Base-by-base conservation (phyloP, 2,888 invertebrate species). In the Invenusta paracnida region DNA sequence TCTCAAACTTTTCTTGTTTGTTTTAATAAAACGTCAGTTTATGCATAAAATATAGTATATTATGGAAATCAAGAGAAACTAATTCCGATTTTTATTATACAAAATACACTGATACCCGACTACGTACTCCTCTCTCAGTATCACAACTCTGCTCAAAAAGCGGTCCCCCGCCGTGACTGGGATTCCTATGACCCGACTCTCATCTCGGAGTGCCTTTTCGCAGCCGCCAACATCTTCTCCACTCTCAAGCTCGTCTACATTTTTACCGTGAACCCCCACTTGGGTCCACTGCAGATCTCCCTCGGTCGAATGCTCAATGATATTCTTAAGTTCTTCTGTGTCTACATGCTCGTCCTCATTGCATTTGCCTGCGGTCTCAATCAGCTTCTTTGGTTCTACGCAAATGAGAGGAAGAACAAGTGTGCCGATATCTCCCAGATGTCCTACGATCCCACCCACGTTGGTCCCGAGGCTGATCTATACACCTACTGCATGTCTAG, bases 181-280 rank as follows among this genome's bases (percentile, higher is more conserved):
- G 96, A 98, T 92, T 95, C 97, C 1, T 98, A 96, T 95, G 98
- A 98, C 92, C 98, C 98, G 25, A 98, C 97, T 95, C 93, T 98
- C 89, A 95, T 98, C 30, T 89, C 91, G 0, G 91, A 92, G 87
- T 91, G 91, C 28, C 94, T 98, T 85, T 98, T 98, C 93, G 98
- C 98, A 23, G 97, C 98, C 25, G 98, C 98, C 88, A 99, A 98
- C 93, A 98, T 98, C 92, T 96, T 91, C 93, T 96, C 96, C 91
- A 96, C 96, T 0, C 92, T 97, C 87, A 97, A 97, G 92, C 91
- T 97, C 90, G 95, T 97, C 27, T 96, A 96, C 91, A 93, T 96
- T 89, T 96, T 96, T 92, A 96, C 96, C 85, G 95, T 96, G 89
- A 96, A 96, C 92, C 96, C 96, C 0, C 95, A 96, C 91, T 92